A percentile compares a stretch with the other conserved stretches of the same genome.
These are phyloP conservation scores for Ceratothoa steindachneri DNA, from an alignment of 2,888 invertebrate species.

Conservation along the genomic window DNA sequence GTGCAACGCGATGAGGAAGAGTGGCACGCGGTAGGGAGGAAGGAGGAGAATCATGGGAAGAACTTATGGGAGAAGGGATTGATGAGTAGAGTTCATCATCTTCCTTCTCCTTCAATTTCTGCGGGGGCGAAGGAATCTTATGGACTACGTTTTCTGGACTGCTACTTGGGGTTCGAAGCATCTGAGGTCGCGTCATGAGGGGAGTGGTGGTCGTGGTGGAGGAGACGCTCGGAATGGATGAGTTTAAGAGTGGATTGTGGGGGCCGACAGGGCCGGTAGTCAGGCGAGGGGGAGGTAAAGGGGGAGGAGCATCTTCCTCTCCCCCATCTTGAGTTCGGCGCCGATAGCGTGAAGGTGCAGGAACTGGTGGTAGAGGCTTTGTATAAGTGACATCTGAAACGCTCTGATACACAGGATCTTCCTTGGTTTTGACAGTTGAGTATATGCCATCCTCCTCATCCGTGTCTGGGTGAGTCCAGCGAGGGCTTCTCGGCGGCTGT, in stretches of 20 bases:
- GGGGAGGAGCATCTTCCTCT: conserved; percentile 42
- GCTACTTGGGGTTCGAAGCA: conserved; percentile 4
- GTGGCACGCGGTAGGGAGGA: conserved; percentile 31
- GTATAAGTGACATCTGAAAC: conserved; percentile 39
- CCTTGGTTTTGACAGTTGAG: conserved; percentile 35
- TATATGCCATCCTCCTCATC: conserved; percentile 40
- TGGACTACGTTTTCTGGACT: conserved; percentile 4
- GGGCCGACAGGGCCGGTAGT: conserved; percentile 35
- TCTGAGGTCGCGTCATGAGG: conserved; percentile 9
- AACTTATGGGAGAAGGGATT: conserved; percentile 43
- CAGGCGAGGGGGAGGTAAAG: conserved; percentile 43
- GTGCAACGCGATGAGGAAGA: conserved; percentile 33
- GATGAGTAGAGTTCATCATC: conserved; percentile 46
- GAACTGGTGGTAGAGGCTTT: conserved; percentile 41
- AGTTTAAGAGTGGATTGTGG: conserved; percentile 30
- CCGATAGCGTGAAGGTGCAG: conserved; percentile 40
- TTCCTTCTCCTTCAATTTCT: background rate
- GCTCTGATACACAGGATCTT: conserved; percentile 42
- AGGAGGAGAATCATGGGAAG: conserved; percentile 41
- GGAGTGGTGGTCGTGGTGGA: conserved; percentile 10
- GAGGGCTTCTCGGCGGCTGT: conserved; percentile 20
- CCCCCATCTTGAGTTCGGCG: conserved; percentile 25
- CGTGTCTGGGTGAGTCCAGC: conserved; percentile 38
- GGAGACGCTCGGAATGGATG: conserved; percentile 15
- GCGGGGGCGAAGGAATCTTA: background rate